Conservation (phyloP, 2,888 invertebrate species). For the Perithous albicinctus region DNA sequence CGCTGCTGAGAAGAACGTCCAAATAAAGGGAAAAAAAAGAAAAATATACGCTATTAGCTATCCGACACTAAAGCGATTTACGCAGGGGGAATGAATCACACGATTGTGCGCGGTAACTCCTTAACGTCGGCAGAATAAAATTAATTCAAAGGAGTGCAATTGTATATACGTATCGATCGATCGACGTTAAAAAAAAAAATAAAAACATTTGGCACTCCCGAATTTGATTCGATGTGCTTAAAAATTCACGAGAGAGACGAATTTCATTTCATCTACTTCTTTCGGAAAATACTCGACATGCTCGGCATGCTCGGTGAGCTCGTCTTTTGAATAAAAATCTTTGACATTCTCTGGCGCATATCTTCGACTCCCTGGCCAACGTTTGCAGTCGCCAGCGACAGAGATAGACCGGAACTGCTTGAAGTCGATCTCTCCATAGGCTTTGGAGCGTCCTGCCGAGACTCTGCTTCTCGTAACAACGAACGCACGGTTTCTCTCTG, state of each 20-base stretch:
- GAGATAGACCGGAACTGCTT: slow-evolving; percentile 79
- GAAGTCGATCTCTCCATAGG: slow-evolving; percentile 81
- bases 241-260: not conserved
- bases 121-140: slow-evolving; percentile 1
- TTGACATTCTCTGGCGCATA: slow-evolving; percentile 87
- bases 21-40: not conserved
- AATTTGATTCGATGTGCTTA: not conserved
- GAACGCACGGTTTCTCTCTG: slow-evolving; percentile 86
- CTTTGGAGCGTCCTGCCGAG: slow-evolving; percentile 82
- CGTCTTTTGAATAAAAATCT: slow-evolving; percentile 86
- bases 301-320: slow-evolving; percentile 78
- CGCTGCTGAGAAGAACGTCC: not conserved
- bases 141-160: not conserved
- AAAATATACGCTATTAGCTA: not conserved
- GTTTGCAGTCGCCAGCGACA: slow-evolving; percentile 83
- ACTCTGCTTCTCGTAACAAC: slow-evolving; percentile 86
- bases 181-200: slow-evolving; percentile 1
- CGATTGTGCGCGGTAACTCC: slow-evolving; percentile 58
- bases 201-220: not conserved
- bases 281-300: slow-evolving; percentile 81
- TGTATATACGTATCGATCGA: not conserved
- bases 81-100: not conserved
- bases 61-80: not conserved
- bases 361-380: slow-evolving; percentile 87
- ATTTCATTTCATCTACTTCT: slow-evolving; percentile 78